Conservation (phyloP, 2,113 vertebrate genomes). For the Tychaedon coryphoeus region DNA sequence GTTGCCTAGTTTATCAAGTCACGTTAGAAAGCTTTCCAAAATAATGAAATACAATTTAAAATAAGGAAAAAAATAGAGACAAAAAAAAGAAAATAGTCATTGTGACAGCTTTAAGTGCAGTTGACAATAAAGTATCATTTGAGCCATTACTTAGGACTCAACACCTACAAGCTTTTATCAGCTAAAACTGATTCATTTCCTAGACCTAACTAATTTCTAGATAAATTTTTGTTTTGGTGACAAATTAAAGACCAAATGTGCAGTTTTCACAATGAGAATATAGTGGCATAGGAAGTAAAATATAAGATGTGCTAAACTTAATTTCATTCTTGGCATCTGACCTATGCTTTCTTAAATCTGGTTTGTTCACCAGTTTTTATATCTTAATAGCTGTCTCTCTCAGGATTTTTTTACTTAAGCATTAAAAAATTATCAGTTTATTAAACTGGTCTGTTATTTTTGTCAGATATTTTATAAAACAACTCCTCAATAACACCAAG, state of each 20-base stretch:
- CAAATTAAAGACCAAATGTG: neutral
- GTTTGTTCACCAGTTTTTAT: neutral
- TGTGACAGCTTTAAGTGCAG: neutral
- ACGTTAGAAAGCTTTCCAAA: neutral
- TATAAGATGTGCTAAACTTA: neutral
- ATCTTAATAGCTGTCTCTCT: neutral
- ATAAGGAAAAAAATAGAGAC: neutral
- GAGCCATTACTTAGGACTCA: neutral
- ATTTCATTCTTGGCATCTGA: neutral
- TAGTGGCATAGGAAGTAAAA: neutral
- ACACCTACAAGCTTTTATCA: neutral
- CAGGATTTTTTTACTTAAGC: neutral
- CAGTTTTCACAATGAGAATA: neutral
- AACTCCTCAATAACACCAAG: neutral
- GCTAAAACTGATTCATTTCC: neutral
- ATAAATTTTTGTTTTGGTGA: neutral
- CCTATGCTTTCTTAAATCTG: neutral
- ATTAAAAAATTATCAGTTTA: neutral
- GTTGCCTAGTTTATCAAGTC: neutral
- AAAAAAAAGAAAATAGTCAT: neutral
- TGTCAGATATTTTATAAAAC: neutral
- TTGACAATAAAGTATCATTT: neutral
- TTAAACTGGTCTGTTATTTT: neutral
- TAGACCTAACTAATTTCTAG: neutral
- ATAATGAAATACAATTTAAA: neutral